Conservation (phyloP, 2,797 vertebrate species). For the Parambassis ranga region DNA sequence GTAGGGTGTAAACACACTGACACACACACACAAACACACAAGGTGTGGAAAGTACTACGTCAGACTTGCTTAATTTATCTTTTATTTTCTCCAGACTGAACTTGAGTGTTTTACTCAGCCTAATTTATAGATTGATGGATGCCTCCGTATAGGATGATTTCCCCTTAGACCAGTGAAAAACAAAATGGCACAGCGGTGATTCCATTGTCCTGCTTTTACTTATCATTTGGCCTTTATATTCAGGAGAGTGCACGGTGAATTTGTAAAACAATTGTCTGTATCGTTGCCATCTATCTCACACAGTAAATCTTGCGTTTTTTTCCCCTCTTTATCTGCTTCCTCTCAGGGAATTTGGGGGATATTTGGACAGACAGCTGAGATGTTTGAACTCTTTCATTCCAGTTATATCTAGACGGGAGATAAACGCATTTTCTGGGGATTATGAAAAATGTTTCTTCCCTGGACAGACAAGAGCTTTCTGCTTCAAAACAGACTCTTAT, state of each 20-base stretch:
- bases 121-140: conserved; percentile 4
- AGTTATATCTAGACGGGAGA: conserved; percentile 28
- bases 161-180: conserved; percentile 4
- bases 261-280: conserved; percentile 26
- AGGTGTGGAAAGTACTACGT: not conserved
- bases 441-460: conserved; percentile 51
- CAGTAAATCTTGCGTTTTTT: conserved; percentile 7
- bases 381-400: conserved; percentile 17
- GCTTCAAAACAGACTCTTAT: conserved; percentile 40
- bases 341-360: conserved; percentile 23
- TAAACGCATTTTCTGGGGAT: conserved; percentile 40
- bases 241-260: conserved; percentile 8
- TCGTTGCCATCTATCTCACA: conserved; percentile 3
- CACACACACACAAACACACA: not conserved
- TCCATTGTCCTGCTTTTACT: conserved; percentile 23
- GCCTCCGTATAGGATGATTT: not conserved
- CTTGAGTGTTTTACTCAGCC: conserved; percentile 13
- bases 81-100: not conserved
- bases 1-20: conserved; percentile 29
- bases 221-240: not conserved
- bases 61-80: conserved; percentile 28
- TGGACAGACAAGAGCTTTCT: conserved; percentile 20
- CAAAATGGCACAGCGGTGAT: not conserved
- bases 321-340: conserved; percentile 42
- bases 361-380: conserved; percentile 24